Evolutionary conservation across 2,888 invertebrate species (phyloP), one percentile per base, ranked within the genome.

Genomic region (Lithophane semibrunnea): DNA sequence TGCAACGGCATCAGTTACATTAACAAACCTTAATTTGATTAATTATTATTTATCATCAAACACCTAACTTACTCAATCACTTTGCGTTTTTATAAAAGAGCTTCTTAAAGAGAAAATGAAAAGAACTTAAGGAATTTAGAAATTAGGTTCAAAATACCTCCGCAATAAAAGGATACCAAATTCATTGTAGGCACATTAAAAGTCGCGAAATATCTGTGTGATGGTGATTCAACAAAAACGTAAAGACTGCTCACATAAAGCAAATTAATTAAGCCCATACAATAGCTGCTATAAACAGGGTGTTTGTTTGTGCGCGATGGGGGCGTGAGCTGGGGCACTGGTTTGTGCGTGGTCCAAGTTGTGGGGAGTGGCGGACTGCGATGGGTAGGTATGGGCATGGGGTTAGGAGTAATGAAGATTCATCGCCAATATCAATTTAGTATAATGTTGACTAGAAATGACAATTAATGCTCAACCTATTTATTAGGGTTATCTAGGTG

Each of bases 221-320:
- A 78, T 80, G 85, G 82, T 92, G 90, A 92, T 93, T 91, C 90
- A 89, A 87, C 89, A 87, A 91, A 93, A 92, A 88, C 80, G 83
- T 86, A 88, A 92, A 92, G 88, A 89, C 89, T 91, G 91, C 90
- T 90, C 91, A 90, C 92, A 93, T 94, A 94, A 94, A 94, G 94
- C 93, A 92, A 95, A 95, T 95, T 95, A 94, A 95, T 95, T 94
- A 95, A 94, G 92, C 92, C 90, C 88, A 88, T 90, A 94, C 93
- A 94, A 94, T 92, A 90, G 90, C 84, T 86, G 92, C 91, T 92
- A 92, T 93, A 93, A 93, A 93, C 94, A 91, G 91, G 91, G 92
- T 91, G 92, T 91, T 90, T 92, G 92, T 92, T 93, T 93, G 90
- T 83, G 89, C 85, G 90, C 88, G 89, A 91, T 83, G 73, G 80